Base-by-base conservation (phyloP, 2,113 vertebrate genomes). In the Menidia beryllina region DNA sequence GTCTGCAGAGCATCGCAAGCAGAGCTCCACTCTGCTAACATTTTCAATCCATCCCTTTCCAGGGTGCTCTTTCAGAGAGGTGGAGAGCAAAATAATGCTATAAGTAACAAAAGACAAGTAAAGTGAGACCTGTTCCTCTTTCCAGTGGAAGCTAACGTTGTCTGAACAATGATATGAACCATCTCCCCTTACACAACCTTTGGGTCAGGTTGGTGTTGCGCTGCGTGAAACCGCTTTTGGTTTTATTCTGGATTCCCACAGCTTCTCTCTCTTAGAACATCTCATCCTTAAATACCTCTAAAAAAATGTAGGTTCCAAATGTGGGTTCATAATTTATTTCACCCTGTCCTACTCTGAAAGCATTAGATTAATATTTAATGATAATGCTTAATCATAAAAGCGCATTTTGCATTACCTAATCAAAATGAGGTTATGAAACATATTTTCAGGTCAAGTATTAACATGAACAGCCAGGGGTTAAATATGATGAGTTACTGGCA, bases 161-260 rank as follows among this genome's bases (percentile, higher is more conserved):
- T 67, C 69, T 63, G 59, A 81, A 53, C 48, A 25, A 51, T 26
- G 65, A 68, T 59, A 62, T 52, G 57, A 63, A 70, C 21, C 36
- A 30, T 78, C 71, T 84, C 65, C 39, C 58, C 80, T 89, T 80
- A 71, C 72, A 64, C 67, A 65, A 54, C 36, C 68, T 55, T 60
- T 69, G 66, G 53, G 34, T 49, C 57, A 20, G 43, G 69, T 25
- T 66, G 64, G 62, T 19, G 62, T 45, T 48, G 47, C 48, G 13
- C 71, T 21, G 65, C 63, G 15, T 49, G 74, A 56, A 78, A 43
- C 72, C 55, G 64, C 73, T 65, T 83, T 63, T 61, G 54, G 25
- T 21, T 61, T 49, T 53, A 78, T 48, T 30, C 51, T 52, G 49
- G 17, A 61, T 77, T 81, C 39, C 5, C 21, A 57, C 19, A 56